Evolutionary conservation across 1,140 invertebrate genomes (phyloP).

Genomic region (Temnothorax nylanderi): DNA sequence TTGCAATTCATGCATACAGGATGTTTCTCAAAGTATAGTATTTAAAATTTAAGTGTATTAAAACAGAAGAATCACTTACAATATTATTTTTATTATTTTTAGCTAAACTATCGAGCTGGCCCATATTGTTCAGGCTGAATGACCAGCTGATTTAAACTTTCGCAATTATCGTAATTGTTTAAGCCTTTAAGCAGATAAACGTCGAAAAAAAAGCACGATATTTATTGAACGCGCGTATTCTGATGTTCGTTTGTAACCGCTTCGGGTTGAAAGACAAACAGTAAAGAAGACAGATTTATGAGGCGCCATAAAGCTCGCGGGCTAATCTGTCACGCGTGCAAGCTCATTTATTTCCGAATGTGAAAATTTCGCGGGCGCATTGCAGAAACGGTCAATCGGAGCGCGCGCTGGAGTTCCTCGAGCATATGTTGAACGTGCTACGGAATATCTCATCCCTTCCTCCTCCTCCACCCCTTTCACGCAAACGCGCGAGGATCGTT

Average conservation of each 20-base stretch:
- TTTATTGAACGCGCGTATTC: not conserved
- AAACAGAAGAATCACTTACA: not conserved
- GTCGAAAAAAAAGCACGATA: not conserved
- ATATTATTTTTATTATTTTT: constrained; percentile 11
- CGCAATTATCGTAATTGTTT: not conserved
- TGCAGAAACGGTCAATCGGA: constrained; percentile 55
- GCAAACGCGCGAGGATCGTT: constrained; percentile 20
- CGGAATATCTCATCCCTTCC: constrained; percentile 71
- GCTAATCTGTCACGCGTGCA: constrained; percentile 58
- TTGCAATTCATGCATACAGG: not conserved
- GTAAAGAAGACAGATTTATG: constrained; percentile 60
- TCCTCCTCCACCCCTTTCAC: not conserved
- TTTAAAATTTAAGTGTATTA: not conserved
- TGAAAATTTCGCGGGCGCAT: constrained; percentile 29
- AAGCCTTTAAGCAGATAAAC: not conserved
- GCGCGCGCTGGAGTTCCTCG: constrained; percentile 13
- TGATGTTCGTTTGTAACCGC: constrained; percentile 7
- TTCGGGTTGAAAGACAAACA: constrained; percentile 46
- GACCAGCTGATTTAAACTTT: not conserved
- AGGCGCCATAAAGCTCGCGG: constrained; percentile 46
- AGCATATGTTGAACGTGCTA: constrained; percentile 67
- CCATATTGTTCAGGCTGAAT: not conserved
- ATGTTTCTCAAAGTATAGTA: not conserved
- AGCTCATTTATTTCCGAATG: constrained; percentile 56
- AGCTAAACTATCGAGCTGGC: not conserved